Evolutionary conservation across 2,113 vertebrate species (phyloP).

Genomic region (Machaerirhynchus nigripectus): DNA sequence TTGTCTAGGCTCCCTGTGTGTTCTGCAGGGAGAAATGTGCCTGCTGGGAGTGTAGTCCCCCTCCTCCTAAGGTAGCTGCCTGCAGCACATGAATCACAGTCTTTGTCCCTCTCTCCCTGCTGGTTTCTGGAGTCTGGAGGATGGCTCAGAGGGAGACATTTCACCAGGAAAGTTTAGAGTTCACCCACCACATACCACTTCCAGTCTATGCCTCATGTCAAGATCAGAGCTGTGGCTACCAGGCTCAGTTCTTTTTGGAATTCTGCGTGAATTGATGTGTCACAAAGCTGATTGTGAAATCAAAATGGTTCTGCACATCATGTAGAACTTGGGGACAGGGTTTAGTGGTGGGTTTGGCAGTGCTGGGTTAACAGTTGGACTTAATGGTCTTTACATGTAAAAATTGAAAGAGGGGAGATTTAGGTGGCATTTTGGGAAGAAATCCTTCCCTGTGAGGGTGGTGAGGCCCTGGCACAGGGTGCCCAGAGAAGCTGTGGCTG

Average conservation of each 20-base stretch:
- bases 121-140: neutral
- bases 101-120: neutral
- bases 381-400: neutral
- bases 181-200: neutral
- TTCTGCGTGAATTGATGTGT: neutral
- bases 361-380: neutral
- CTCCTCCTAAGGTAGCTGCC: neutral
- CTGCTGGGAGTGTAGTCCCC: neutral
- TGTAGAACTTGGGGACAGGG: neutral
- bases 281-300: neutral
- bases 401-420: neutral
- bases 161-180: neutral
- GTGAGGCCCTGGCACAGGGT: accelerated
- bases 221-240: neutral
- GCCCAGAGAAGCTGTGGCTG: neutral
- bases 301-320: neutral
- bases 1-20: neutral
- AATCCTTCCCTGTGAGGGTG: neutral
- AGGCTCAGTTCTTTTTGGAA: neutral
- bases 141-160: neutral
- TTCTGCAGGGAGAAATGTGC: neutral
- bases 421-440: neutral
- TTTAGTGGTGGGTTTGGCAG: neutral
- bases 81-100: neutral
- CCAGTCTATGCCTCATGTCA: neutral